These are phyloP conservation scores for Drosophila lowei DNA, from an alignment of 1,140 invertebrate species.

Conservation along the genomic window DNA sequence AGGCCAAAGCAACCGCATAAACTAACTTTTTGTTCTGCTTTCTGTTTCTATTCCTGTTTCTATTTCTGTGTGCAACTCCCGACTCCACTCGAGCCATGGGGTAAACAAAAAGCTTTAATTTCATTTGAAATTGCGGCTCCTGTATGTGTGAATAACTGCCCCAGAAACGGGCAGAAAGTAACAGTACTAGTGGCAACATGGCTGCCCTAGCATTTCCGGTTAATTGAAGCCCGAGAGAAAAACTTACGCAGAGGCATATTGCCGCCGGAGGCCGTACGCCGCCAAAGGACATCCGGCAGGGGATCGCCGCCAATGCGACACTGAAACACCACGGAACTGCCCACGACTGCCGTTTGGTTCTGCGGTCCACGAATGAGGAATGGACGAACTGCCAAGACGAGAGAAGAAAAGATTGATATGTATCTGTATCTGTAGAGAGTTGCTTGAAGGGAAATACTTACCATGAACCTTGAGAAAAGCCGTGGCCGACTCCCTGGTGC, in stretches of 20 bases:
- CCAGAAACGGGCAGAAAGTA: conserved; percentile 21
- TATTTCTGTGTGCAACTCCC: conserved; percentile 28
- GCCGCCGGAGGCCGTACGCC: conserved; percentile 87
- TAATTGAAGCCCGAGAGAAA: conserved; percentile 62
- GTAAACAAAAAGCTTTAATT: conserved; percentile 72
- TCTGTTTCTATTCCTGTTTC: conserved; percentile 14
- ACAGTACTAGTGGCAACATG: conserved; percentile 44
- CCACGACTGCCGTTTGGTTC: conserved; percentile 88
- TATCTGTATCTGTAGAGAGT: too few relatives aligned
- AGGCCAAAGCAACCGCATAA: conserved; percentile 71
- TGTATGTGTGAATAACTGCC: conserved; percentile 36
- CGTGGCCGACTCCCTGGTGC: conserved; percentile 88
- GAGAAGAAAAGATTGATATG: background rate
- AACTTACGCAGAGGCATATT: conserved; percentile 87
- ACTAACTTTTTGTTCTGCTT: conserved; percentile 60
- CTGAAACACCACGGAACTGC: conserved; percentile 90
- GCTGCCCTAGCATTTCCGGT: conserved; percentile 57
- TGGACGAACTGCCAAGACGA: conserved; percentile 88
- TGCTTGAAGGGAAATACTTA: conserved; percentile 83
- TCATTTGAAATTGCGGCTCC: conserved; percentile 63
- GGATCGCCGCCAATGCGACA: conserved; percentile 91
- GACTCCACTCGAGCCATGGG: conserved; percentile 20
- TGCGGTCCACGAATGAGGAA: conserved; percentile 91
- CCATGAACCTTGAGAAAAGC: conserved; percentile 92
- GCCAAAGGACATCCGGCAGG: conserved; percentile 90